Percentiles rank a stretch among this genome's conserved stretches.
phyloP scores from a whole-genome alignment of 2,888 invertebrate species.

The Chrysina gloriosa region DNA sequence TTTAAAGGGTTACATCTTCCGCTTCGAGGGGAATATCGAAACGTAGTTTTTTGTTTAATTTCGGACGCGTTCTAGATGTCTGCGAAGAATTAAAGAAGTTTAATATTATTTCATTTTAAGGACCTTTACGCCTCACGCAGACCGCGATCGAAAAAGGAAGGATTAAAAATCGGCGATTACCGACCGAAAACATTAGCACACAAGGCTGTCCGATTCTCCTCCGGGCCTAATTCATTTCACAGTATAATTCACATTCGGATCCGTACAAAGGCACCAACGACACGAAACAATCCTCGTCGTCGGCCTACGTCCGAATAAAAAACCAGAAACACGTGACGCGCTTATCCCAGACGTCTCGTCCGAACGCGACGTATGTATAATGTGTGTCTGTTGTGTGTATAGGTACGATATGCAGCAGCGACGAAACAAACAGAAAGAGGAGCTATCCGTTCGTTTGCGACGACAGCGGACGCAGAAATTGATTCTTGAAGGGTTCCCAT shows the following conservation, averaged over 20 bases:
- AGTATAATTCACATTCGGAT: constrained; percentile 12
- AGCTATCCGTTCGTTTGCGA: constrained; percentile 10
- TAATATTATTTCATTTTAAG: too few relatives aligned
- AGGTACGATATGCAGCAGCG: too few relatives aligned
- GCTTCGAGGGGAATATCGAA: too few relatives aligned
- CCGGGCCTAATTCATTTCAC: constrained; percentile 12
- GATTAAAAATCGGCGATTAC: too few relatives aligned
- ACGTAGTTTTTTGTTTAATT: too few relatives aligned
- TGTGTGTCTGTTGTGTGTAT: background rate
- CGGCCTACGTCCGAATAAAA: constrained; percentile 10
- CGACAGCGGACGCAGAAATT: constrained; percentile 12
- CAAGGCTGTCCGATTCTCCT: constrained; percentile 8
- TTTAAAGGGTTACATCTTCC: too few relatives aligned
- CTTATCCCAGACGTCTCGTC: background rate
- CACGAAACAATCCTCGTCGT: background rate
- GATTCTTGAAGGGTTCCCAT: constrained; percentile 10
- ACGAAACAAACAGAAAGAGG: background rate
- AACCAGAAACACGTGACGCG: background rate
- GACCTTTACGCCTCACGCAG: too few relatives aligned
- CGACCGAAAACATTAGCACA: constrained; percentile 27
- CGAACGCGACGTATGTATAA: background rate
- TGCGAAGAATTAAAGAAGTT: too few relatives aligned
- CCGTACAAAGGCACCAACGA: background rate
- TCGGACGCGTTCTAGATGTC: too few relatives aligned
- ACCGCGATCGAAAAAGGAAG: too few relatives aligned